Evolutionary conservation across 1,140 invertebrate species (phyloP).

Genomic region (Bathynomus jamesi): DNA sequence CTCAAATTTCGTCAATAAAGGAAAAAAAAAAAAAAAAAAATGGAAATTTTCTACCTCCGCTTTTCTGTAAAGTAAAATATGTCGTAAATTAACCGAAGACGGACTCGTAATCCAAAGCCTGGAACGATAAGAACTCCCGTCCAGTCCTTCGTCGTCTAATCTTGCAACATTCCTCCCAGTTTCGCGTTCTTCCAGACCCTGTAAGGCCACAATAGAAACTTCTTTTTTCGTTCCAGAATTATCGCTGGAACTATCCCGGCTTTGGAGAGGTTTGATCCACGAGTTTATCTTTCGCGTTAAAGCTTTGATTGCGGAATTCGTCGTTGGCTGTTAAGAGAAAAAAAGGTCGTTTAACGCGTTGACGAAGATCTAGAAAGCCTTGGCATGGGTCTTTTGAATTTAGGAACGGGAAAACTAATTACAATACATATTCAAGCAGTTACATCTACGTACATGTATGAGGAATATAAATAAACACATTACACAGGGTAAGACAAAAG

Average conservation of each 20-base stretch:
- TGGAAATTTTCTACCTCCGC: constrained; percentile 4
- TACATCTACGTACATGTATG: too few species aligned
- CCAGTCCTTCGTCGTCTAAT: background rate
- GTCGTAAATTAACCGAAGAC: constrained; percentile 1
- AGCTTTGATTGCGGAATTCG: background rate
- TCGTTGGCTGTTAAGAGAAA: too few species aligned
- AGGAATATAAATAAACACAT: too few species aligned
- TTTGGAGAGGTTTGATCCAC: background rate
- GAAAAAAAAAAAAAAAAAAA: background rate
- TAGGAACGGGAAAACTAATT: too few species aligned
- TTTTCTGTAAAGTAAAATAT: constrained; percentile 6
- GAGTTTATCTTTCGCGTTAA: background rate
- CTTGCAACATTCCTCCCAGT: background rate
- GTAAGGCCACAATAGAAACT: background rate
- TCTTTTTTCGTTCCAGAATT: background rate
- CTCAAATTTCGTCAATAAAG: too few species aligned
- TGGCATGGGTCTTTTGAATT: too few species aligned
- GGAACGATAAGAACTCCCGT: background rate
- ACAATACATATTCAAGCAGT: too few species aligned
- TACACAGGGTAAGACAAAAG: too few species aligned
- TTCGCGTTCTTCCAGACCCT: background rate
- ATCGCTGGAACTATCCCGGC: background rate
- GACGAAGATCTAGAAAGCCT: too few species aligned
- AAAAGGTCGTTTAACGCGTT: too few species aligned
- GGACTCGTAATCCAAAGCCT: constrained; percentile 10